Percentiles rank a stretch among this genome's conserved stretches.
phyloP scores from a whole-genome alignment of 2,797 vertebrate genomes.

The Strix occidentalis region DNA sequence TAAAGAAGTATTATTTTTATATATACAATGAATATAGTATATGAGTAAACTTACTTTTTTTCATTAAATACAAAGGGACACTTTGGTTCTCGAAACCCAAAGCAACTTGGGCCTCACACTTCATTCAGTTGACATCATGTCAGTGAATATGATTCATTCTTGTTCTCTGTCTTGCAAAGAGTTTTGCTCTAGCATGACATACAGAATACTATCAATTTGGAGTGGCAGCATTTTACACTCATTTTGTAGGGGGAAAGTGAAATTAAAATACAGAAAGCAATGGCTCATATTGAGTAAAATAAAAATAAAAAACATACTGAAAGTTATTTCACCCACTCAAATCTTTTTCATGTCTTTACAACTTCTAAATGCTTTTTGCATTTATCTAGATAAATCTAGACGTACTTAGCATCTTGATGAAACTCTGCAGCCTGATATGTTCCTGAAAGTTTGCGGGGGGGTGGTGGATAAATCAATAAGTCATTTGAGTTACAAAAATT shows the following conservation, averaged over 20 bases:
- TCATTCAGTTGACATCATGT: background rate
- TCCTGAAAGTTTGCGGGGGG: background rate
- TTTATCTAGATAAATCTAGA: background rate
- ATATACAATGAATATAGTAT: background rate
- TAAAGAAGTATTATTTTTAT: background rate
- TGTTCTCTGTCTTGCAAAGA: background rate
- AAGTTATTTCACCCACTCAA: slow-evolving; percentile 12
- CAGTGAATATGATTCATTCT: background rate
- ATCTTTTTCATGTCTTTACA: background rate
- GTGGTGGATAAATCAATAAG: background rate
- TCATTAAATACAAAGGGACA: background rate
- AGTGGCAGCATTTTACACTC: background rate
- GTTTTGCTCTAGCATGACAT: background rate
- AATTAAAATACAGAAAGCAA: background rate
- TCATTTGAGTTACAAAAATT: background rate
- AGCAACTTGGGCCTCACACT: background rate
- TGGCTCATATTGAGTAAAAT: background rate
- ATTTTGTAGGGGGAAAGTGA: background rate
- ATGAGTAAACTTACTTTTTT: background rate
- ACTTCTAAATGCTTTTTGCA: background rate
- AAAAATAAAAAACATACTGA: background rate
- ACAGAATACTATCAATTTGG: background rate
- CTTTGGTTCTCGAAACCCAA: background rate
- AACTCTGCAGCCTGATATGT: background rate
- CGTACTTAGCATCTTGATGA: background rate